A percentile compares a stretch with the other conserved stretches of the same genome.
Evolutionary conservation across 1,140 invertebrate genomes (phyloP).

Genomic region (Pseudomyrmex concolor): DNA sequence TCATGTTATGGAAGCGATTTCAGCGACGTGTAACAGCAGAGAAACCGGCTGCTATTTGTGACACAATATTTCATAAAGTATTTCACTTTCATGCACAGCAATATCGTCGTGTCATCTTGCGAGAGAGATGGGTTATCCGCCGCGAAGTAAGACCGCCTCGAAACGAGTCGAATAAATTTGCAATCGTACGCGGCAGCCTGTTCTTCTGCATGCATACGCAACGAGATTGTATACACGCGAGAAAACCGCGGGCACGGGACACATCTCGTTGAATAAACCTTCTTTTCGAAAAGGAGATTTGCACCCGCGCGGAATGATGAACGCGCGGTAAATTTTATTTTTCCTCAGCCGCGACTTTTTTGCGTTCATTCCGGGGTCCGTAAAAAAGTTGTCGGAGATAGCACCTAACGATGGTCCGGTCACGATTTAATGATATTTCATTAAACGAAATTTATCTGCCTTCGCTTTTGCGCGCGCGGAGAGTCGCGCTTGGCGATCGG

Average conservation of each 20-base stretch:
- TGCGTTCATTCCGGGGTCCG: conserved; percentile 32
- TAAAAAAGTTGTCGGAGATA: conserved; percentile 43
- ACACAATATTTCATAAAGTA: conserved; percentile 20
- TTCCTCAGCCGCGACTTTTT: conserved; percentile 32
- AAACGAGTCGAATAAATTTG: conserved; percentile 48
- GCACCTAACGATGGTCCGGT: conserved; percentile 22
- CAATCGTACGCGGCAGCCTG: conserved; percentile 1
- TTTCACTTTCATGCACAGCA: conserved; percentile 37
- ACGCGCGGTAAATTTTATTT: conserved; percentile 40
- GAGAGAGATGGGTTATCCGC: conserved; percentile 11
- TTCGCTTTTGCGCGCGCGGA: conserved; percentile 11
- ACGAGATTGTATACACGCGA: neutral
- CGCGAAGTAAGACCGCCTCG: neutral
- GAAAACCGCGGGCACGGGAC: neutral
- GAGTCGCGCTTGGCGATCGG: conserved; percentile 28
- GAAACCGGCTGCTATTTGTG: conserved; percentile 29
- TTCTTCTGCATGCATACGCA: conserved; percentile 18
- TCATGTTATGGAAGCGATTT: neutral
- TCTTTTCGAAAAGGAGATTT: neutral
- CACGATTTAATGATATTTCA: conserved; percentile 57
- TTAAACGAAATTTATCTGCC: conserved; percentile 58
- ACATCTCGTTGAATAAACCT: neutral
- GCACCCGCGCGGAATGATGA: conserved; percentile 4
- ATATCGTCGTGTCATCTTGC: conserved; percentile 50
- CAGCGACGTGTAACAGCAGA: neutral